Conservation (phyloP, 2,797 vertebrate genomes). For the Ambastaia sidthimunki region DNA sequence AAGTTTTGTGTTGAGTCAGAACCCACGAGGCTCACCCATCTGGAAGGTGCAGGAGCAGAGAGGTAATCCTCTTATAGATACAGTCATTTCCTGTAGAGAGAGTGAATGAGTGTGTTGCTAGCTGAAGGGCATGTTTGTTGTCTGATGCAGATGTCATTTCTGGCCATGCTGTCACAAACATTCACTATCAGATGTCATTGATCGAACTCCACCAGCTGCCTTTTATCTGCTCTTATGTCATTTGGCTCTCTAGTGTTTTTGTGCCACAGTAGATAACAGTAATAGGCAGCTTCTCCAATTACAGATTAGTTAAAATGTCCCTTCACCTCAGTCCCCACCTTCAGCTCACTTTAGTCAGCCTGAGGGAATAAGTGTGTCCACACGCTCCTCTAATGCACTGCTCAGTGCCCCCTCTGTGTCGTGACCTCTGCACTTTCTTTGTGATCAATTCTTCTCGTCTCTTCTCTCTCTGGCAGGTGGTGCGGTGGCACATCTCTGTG, state of each 20-base stretch:
- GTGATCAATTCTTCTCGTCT: constrained; percentile 67
- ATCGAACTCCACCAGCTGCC: constrained; percentile 79
- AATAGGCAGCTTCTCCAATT: constrained; percentile 75
- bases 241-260: constrained; percentile 71
- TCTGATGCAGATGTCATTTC: constrained; percentile 59
- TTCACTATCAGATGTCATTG: constrained; percentile 64
- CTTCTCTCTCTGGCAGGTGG: constrained; percentile 41
- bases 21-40: constrained; percentile 65
- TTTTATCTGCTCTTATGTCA: constrained; percentile 71
- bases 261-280: constrained; percentile 71
- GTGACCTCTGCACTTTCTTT: constrained; percentile 68
- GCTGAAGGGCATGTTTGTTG: constrained; percentile 49
- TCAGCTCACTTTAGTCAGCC: constrained; percentile 60
- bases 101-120: constrained; percentile 47
- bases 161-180: constrained; percentile 47
- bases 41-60: constrained; percentile 71
- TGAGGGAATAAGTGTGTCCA: constrained; percentile 63
- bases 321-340: constrained; percentile 30
- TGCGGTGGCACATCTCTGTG: constrained; percentile 7
- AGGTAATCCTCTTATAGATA: constrained; percentile 77
- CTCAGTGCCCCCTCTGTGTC: constrained; percentile 36
- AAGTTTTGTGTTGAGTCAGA: constrained; percentile 33
- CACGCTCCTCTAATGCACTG: constrained; percentile 70
- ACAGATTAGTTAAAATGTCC: constrained; percentile 68
- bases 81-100: constrained; percentile 61